These are phyloP conservation scores for Thaumetopoea pityocampa DNA, from an alignment of 1,140 invertebrate genomes.

Conservation along the genomic window DNA sequence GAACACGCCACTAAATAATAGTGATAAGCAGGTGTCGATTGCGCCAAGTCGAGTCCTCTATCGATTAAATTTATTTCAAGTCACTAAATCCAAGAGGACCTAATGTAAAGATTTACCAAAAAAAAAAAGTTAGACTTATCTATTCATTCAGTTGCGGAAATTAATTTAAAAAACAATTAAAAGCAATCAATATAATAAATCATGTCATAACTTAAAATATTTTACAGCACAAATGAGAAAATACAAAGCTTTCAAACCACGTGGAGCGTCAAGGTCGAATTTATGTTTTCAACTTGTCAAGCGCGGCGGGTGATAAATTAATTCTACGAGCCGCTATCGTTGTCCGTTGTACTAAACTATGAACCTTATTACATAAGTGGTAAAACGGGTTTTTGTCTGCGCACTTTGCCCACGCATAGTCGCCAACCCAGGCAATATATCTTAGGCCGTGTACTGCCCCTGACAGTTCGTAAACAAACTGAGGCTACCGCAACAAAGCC, in stretches of 20 bases:
- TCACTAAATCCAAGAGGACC: no score
- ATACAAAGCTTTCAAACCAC: conserved; percentile 57
- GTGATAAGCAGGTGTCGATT: no score
- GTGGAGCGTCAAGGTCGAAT: conserved; percentile 75
- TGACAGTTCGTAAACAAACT: conserved; percentile 76
- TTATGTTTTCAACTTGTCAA: conserved; percentile 77
- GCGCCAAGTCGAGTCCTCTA: no score
- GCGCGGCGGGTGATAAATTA: conserved; percentile 75
- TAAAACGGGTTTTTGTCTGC: conserved; percentile 39
- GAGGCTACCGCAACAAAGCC: conserved; percentile 71
- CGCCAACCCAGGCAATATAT: conserved; percentile 75
- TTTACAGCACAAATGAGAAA: conserved; percentile 46
- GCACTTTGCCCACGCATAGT: conserved; percentile 61
- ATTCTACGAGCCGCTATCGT: conserved; percentile 72
- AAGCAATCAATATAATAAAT: conserved; percentile 25
- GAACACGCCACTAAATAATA: no score
- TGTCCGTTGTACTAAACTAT: conserved; percentile 17
- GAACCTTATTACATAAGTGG: conserved; percentile 15
- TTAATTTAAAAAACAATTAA: conserved; percentile 8
- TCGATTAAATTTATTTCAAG: no score
- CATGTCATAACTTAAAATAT: no score
- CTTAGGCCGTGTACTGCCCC: conserved; percentile 73
- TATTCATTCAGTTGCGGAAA: conserved; percentile 3
- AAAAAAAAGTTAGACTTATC: no score
- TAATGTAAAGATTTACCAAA: no score